phyloP scores from a whole-genome alignment of 2,113 vertebrate genomes.

The Centropus unirufus region DNA sequence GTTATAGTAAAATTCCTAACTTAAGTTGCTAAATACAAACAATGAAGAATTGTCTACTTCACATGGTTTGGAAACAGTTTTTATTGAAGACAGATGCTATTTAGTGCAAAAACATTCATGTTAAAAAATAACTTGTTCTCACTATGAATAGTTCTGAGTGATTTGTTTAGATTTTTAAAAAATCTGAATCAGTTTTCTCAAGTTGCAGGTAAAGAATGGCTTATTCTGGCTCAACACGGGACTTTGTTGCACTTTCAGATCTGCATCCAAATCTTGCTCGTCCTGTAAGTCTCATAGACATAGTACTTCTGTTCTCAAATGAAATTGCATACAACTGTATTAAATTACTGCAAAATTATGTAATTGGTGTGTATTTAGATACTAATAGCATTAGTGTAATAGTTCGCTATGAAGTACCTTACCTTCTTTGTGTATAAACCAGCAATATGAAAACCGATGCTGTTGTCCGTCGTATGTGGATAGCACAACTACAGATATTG shows the following conservation, averaged over 20 bases:
- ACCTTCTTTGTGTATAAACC: slow-evolving; percentile 51
- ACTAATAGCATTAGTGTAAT: slow-evolving; percentile 58
- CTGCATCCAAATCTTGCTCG: slow-evolving; percentile 88
- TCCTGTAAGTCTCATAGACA: slow-evolving; percentile 80
- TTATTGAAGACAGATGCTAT: slow-evolving; percentile 28
- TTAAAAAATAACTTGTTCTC: slow-evolving; percentile 52
- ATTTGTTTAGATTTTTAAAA: slow-evolving; percentile 46
- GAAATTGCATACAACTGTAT: slow-evolving; percentile 47
- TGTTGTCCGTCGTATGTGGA: slow-evolving; percentile 3
- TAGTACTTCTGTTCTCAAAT: slow-evolving; percentile 34
- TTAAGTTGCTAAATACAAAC: neutral
- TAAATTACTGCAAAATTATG: slow-evolving; percentile 51
- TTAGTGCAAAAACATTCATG: slow-evolving; percentile 24
- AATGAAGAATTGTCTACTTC: slow-evolving; percentile 9
- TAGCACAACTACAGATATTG: slow-evolving; percentile 37
- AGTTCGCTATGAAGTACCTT: slow-evolving; percentile 41
- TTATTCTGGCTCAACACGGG: slow-evolving; percentile 65
- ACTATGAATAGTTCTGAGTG: slow-evolving; percentile 2
- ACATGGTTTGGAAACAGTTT: neutral
- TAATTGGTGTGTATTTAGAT: slow-evolving; percentile 51
- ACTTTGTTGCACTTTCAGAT: slow-evolving; percentile 84
- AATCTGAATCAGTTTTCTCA: slow-evolving; percentile 57
- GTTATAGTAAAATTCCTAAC: neutral
- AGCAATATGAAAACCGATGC: slow-evolving; percentile 69
- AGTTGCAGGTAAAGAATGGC: slow-evolving; percentile 78